Percentiles rank a stretch among this genome's conserved stretches.
Conservation (phyloP, 2,888 invertebrate species). For the Iselma pallidipennis region DNA sequence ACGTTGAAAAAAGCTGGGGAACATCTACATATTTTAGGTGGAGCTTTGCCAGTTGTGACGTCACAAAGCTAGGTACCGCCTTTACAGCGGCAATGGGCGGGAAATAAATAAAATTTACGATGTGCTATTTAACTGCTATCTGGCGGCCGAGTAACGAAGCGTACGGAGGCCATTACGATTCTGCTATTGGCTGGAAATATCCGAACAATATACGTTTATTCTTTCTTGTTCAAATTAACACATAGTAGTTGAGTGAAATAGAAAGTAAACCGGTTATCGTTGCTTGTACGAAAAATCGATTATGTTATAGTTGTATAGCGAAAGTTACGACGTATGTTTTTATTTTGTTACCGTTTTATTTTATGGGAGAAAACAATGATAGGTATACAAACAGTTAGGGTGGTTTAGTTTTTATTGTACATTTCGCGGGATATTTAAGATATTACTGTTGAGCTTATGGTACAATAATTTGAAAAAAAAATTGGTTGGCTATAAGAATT, state of each 20-base stretch:
- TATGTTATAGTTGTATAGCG: conserved; percentile 40
- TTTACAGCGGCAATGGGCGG: conserved; percentile 63
- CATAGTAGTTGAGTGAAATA: conserved; percentile 35
- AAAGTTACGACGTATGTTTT: conserved; percentile 48
- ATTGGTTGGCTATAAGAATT: conserved; percentile 29
- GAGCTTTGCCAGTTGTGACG: conserved; percentile 50
- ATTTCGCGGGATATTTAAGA: conserved; percentile 56
- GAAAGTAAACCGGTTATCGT: conserved; percentile 54
- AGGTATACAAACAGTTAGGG: conserved; percentile 30
- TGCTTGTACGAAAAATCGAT: conserved; percentile 58
- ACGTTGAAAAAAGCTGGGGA: conserved; percentile 2
- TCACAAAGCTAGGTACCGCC: conserved; percentile 60
- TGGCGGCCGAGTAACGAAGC: conserved; percentile 59
- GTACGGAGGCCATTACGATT: conserved; percentile 64
- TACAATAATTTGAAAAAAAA: conserved; percentile 39
- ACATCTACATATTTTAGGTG: conserved; percentile 38
- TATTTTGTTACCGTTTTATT: conserved; percentile 36
- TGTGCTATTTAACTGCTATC: conserved; percentile 62
- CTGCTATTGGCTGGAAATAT: conserved; percentile 59
- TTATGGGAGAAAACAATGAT: conserved; percentile 30
- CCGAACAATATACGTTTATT: conserved; percentile 34
- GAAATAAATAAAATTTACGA: conserved; percentile 60
- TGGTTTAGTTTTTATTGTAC: conserved; percentile 31
- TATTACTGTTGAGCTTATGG: conserved; percentile 38
- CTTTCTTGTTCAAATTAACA: conserved; percentile 24